Base-by-base conservation (phyloP, 2,797 vertebrate species). In the Acestrorhynchus altus region DNA sequence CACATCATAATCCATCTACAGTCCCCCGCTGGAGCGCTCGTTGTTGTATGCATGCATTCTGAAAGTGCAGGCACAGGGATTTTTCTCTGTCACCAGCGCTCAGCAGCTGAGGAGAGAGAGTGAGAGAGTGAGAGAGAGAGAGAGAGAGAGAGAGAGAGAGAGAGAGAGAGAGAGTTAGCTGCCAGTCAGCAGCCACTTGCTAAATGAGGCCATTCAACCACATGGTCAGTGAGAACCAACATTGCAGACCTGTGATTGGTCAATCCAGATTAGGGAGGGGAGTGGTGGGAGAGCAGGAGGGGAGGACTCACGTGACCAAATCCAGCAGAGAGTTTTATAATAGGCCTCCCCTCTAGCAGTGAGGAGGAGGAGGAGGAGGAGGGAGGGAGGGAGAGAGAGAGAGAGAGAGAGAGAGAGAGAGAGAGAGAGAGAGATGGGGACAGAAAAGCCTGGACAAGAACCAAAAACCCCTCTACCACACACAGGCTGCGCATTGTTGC, bases 401-500 rank as follows among this genome's bases (percentile, higher is more conserved):
- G 64, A 76, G 64, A 56, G 76, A 74, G 79, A 79, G 71, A 72
- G 66, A 52, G 91, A 90, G 89, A 72, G 83, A 86, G 90, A 90
- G 91, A 15, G 28, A 78, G 60, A 74, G 66, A 74, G 24, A 71
- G 51, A 31, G 60, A 74, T 59, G 69, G 24, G 47, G 51, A n/a
- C 90, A 79, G 91, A 87, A 85, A 86, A 90, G 90, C 87, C 92
- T 94, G 93, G 93, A 93, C 87, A 85, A 88, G 90, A 90, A 93
- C 92, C 93, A 93, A 92, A 93, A 93, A 91, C 84, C 90, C 87
- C 92, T 91, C 88, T 92, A 91, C 92, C 93, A 94, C 94, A 94
- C 94, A 94, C 94, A 94, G 93, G 92, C 91, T 84, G 89, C 77
- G 88, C 91, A 92, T 94, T 94, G 94, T 94, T 93, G 91, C 70